These are phyloP conservation scores for Kuschelorhynchus macadamiae DNA, from an alignment of 2,888 invertebrate genomes.

Conservation along the genomic window DNA sequence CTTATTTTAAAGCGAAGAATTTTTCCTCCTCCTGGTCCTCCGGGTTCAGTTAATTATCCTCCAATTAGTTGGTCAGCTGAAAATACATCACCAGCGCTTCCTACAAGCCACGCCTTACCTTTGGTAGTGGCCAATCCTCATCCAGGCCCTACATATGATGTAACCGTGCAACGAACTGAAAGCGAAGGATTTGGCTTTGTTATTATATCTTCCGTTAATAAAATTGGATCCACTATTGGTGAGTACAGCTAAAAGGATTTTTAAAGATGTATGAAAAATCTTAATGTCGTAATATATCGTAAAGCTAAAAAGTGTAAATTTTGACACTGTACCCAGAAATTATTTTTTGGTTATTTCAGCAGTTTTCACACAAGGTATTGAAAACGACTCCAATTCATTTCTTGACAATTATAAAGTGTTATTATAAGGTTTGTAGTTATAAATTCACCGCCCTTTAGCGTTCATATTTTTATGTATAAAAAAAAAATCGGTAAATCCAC, in stretches of 20 bases:
- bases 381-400: no score
- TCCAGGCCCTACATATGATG: conserved; percentile 85
- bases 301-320: no score
- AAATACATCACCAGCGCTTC: conserved; percentile 50
- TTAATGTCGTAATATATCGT: no score
- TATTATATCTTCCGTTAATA: conserved; percentile 95
- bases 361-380: no score
- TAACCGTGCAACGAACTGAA: conserved; percentile 90
- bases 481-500: no score
- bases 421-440: no score
- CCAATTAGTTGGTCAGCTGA: conserved; percentile 54
- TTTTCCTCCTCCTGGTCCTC: conserved; percentile 59
- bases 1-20: conserved; percentile 76
- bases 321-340: no score
- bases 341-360: no score
- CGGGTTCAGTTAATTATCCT: conserved; percentile 56
- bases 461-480: no score
- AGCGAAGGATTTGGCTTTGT: conserved; percentile 99
- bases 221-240: conserved; percentile 91
- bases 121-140: conserved; percentile 57
- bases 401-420: no score
- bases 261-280: conserved; percentile 8
- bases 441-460: no score
- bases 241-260: conserved; percentile 53
- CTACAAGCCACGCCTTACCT: conserved; percentile 41